A percentile compares a stretch with the other conserved stretches of the same genome.
phyloP scores from a whole-genome alignment of 2,113 vertebrate genomes.

The Tetraodon nigroviridis region DNA sequence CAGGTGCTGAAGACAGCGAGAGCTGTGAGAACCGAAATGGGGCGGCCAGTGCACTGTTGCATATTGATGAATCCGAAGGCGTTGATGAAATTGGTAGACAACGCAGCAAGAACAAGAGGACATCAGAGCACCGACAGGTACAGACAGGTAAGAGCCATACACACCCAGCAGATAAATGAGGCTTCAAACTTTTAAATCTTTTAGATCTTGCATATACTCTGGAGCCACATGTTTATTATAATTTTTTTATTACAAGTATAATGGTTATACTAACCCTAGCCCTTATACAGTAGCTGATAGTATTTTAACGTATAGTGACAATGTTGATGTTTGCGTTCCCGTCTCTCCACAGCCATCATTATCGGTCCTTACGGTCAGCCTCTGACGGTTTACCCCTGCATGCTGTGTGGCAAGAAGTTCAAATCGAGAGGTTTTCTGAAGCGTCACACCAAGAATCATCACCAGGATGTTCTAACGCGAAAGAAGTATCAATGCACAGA shows the following conservation, averaged over 20 bases:
- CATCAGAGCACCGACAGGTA: conserved; percentile 91
- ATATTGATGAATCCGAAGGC: conserved; percentile 91
- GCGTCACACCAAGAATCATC: conserved; percentile 97
- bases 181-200: background rate
- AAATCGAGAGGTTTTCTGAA: conserved; percentile 97
- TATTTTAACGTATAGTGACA: no score
- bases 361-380: conserved; percentile 97
- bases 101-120: conserved; percentile 88
- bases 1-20: conserved; percentile 86
- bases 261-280: no score
- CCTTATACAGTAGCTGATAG: no score
- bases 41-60: conserved; percentile 91
- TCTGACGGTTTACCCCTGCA: conserved; percentile 95
- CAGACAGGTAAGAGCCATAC: conserved; percentile 84
- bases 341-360: conserved; percentile 84
- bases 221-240: no score
- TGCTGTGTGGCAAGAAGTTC: conserved; percentile 98
- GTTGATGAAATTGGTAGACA: conserved; percentile 86
- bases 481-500: conserved; percentile 98
- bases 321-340: background rate
- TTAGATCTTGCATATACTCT: no score
- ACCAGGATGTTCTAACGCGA: conserved; percentile 86
- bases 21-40: conserved; percentile 93
- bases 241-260: no score
- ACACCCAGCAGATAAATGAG: background rate